Evolutionary conservation across 2,113 vertebrate species (phyloP).

Genomic region (Stegastes partitus): DNA sequence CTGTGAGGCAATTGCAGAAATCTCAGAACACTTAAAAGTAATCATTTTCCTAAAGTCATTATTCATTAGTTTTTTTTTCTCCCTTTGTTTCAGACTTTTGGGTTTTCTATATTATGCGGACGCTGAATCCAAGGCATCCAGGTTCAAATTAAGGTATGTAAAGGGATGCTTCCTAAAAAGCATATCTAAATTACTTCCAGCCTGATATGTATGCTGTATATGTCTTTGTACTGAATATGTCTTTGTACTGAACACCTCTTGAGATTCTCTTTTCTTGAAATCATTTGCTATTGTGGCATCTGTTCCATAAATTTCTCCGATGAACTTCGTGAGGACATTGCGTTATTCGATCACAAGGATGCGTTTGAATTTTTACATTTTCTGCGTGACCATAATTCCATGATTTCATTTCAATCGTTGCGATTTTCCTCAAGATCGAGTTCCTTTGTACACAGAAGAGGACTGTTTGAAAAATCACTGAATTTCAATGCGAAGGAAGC

Average conservation of each 20-base stretch:
- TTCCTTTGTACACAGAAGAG: slow-evolving; percentile 49
- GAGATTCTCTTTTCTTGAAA: background rate
- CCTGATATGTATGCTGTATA: background rate
- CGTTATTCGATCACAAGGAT: background rate
- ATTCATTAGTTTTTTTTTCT: too few species aligned
- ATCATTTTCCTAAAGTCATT: background rate
- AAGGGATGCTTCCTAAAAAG: slow-evolving; percentile 33
- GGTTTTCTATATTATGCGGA: slow-evolving; percentile 16
- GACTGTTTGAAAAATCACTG: slow-evolving; percentile 4
- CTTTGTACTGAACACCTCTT: background rate
- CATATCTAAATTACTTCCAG: background rate
- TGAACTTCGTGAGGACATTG: background rate
- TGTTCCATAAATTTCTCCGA: background rate
- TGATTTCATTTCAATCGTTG: slow-evolving; percentile 43
- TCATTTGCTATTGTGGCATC: background rate
- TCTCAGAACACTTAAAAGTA: background rate
- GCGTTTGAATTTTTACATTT: slow-evolving; percentile 14
- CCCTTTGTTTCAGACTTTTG: slow-evolving; percentile 17
- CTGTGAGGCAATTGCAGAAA: background rate
- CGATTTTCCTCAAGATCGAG: slow-evolving; percentile 24
- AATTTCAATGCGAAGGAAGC: slow-evolving; percentile 9
- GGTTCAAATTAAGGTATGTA: slow-evolving; percentile 70
- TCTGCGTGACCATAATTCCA: background rate
- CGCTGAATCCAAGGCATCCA: slow-evolving; percentile 16
- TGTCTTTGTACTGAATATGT: background rate